Base-by-base conservation (phyloP, 2,113 vertebrate genomes). In the Ahaetulla prasina region DNA sequence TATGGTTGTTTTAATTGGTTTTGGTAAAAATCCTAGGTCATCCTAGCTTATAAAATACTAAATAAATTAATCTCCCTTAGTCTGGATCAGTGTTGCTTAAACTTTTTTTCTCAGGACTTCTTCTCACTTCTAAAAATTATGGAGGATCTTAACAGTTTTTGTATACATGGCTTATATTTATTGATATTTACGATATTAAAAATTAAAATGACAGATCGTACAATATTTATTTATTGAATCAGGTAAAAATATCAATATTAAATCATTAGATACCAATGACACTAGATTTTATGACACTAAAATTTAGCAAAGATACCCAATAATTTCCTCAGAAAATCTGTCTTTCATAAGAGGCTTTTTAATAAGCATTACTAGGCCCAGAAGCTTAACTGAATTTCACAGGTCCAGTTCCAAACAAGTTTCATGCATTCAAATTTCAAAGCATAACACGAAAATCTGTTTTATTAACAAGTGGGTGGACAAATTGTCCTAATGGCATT, bases 1-100 rank as follows among this genome's bases (percentile, higher is more conserved):
- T 89, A 88, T 57, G 53, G 43, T 63, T 85, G 54, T 90, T 90
- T 92, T 89, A 80, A 50, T 85, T 54, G 57, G 14, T 45, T 93
- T 93, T 80, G 93, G 93, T 23, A 92, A 90, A 92, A n/a, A 95
- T 94, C 93, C 93, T 91, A 96, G 95, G 91, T 95, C 93, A 50
- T 94, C 93, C 95, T 94, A 60, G 91, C 49, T 47, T 20, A 93
- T 53, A 95, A 96, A 94, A 96, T 90, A 95, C 84, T 95, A 91
- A 94, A 96, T 96, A 96, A 97, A 97, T 96, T 93, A 93, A 94
- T 96, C 74, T 94, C 93, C 93, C 95, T 96, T 96, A 95, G 97
- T 96, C 94, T 97, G 97, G 97, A 97, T 97, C 96, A 97, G 95
- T 74, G 45, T 47, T 47, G 35, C 68, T 74, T 74, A 74, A 39